These are phyloP conservation scores for Xestoiulus laeticollis DNA, from an alignment of 2,888 invertebrate genomes.

Conservation along the genomic window DNA sequence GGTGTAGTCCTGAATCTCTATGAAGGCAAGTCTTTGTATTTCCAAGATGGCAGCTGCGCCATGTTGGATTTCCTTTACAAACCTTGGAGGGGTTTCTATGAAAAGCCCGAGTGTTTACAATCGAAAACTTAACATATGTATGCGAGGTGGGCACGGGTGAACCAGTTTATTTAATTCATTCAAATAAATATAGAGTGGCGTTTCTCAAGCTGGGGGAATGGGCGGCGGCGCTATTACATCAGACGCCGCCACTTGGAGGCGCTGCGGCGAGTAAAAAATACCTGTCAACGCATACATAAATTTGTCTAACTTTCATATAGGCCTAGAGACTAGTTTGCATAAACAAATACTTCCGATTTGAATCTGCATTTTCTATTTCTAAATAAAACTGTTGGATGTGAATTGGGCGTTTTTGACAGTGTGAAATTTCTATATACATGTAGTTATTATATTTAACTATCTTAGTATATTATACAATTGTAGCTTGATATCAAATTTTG, in stretches of 20 bases:
- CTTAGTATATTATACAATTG: too few relatives aligned
- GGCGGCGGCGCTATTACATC: background rate
- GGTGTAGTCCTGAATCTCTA: background rate
- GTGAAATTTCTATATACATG: too few relatives aligned
- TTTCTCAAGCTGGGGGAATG: background rate
- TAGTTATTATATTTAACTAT: too few relatives aligned
- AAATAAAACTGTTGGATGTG: background rate
- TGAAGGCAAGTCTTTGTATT: background rate
- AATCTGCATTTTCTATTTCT: background rate
- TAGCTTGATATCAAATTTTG: background rate
- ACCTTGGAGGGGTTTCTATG: background rate
- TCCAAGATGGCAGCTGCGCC: constrained; percentile 26
- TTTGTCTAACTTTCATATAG: background rate
- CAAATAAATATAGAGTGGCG: background rate
- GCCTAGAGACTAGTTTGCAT: background rate
- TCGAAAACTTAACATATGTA: constrained; percentile 10
- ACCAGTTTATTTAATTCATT: constrained; percentile 18
- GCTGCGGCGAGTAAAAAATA: background rate
- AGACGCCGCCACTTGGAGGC: background rate
- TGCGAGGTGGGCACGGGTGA: constrained; percentile 1
- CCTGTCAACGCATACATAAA: background rate
- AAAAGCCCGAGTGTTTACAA: background rate
- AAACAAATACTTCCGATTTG: background rate
- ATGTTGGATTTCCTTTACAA: background rate
- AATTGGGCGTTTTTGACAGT: too few relatives aligned